Evolutionary conservation across 2,888 invertebrate species (phyloP), one percentile per base, ranked within the genome.

Genomic region (Clostera curtula): DNA sequence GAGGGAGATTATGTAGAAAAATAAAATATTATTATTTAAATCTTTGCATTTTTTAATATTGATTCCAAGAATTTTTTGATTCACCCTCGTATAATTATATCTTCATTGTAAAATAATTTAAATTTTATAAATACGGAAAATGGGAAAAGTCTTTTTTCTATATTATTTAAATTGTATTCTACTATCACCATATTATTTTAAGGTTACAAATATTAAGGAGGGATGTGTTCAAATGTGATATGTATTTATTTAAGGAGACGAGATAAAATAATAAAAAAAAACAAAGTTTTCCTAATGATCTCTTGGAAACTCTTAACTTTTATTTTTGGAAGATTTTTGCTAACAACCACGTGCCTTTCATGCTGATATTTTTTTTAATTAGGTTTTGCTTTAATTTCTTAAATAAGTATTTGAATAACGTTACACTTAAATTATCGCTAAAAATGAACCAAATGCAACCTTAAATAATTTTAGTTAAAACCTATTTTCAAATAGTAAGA

Each of bases 161-260:
- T n/a, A n/a, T n/a, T n/a, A n/a, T n/a, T n/a, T n/a, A n/a, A n/a
- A n/a, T n/a, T n/a, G n/a, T n/a, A 33, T 36, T 31, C 9, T 26
- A 29, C 20, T 25, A 27, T 13, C 26, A 19, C 39, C 38, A 24
- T 36, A 49, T 63, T 57, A 51, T 43, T 51, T 64, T 63, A 64
- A 60, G 43, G 48, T 61, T 64, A 67, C 55, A 65, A 69, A 66
- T 63, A 56, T 49, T 58, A 60, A 54, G 60, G 67, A 76, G 69
- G 69, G 66, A 79, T 83, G 80, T 83, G 82, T 83, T 82, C 82
- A 83, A 75, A 74, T 82, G 82, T 83, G 83, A 83, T 83, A 83
- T 57, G 66, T 73, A 74, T 74, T 73, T 79, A 67, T 72, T 74
- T 77, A 77, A 75, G 77, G 61, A 62, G 44, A 48, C 48, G 60